These are phyloP conservation scores for Otus sunia DNA, from an alignment of 2,113 vertebrate genomes.

Conservation along the genomic window DNA sequence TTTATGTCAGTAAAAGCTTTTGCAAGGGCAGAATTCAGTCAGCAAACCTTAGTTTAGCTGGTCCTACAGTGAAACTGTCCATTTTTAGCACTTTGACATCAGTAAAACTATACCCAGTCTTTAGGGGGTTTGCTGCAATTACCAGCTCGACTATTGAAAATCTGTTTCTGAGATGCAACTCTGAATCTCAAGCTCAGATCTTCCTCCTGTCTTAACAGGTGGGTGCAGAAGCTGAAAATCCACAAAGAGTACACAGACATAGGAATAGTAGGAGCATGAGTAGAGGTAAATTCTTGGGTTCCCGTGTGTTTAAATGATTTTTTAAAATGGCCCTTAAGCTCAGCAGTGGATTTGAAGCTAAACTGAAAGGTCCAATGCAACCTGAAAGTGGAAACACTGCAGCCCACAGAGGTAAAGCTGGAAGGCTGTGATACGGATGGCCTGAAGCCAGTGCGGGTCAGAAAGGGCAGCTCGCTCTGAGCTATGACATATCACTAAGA, in stretches of 20 bases:
- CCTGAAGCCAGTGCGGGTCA: rapidly evolving
- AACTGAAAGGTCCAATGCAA: background rate
- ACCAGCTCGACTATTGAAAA: background rate
- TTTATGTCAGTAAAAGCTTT: background rate
- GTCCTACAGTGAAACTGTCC: background rate
- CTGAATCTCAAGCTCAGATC: background rate
- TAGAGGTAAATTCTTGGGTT: background rate
- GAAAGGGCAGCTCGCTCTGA: background rate
- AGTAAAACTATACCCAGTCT: background rate
- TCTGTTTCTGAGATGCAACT: background rate
- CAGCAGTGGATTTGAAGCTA: background rate
- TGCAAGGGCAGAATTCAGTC: background rate
- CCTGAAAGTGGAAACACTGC: background rate
- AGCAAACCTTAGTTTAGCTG: background rate
- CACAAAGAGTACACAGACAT: background rate
- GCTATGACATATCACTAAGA: background rate
- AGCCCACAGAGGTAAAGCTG: background rate
- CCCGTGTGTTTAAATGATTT: background rate
- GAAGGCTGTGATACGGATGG: background rate
- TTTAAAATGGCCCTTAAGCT: background rate
- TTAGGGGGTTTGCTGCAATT: background rate
- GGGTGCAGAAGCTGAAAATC: background rate
- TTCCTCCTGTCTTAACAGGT: background rate
- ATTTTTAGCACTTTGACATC: background rate
- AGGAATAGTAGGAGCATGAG: background rate